These are phyloP conservation scores for Tragopan temminckii DNA, from an alignment of 2,797 vertebrate species.

Conservation along the genomic window DNA sequence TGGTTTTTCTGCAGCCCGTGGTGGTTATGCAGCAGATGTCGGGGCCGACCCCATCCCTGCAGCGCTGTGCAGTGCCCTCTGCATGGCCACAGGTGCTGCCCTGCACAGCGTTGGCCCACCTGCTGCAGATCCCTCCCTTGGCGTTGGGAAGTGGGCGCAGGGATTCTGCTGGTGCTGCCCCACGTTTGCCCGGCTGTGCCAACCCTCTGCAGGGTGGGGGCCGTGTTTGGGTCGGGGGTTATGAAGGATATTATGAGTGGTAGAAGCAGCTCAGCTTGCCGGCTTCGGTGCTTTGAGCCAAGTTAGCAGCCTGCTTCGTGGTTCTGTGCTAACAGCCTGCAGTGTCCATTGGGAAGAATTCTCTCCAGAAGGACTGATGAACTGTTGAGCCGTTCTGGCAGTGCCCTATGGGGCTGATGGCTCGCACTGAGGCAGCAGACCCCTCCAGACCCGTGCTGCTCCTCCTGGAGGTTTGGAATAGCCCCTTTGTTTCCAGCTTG, in stretches of 20 bases:
- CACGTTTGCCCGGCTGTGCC: not conserved
- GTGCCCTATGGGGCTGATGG: accelerated
- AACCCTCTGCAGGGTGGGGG: not conserved
- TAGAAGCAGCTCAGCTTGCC: not conserved
- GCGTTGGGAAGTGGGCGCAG: not conserved
- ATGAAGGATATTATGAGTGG: not conserved
- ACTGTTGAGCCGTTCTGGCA: not conserved
- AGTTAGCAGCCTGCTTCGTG: not conserved
- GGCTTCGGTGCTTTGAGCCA: not conserved
- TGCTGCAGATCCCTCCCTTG: not conserved
- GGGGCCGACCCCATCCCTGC: conserved; percentile 48
- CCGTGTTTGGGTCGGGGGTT: not conserved
- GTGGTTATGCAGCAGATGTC: conserved; percentile 42
- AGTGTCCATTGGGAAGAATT: not conserved
- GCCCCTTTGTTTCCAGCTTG: not conserved
- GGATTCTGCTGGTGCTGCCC: not conserved
- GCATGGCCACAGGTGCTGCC: conserved; percentile 8
- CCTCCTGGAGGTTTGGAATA: not conserved
- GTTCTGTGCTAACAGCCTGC: not conserved
- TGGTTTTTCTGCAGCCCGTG: conserved; percentile 41
- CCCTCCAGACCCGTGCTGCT: not conserved
- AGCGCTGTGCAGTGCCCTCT: conserved; percentile 16
- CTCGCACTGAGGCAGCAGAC: not conserved
- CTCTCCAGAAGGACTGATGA: not conserved
- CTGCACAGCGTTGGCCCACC: not conserved